These are phyloP conservation scores for Brachyistius frenatus DNA, from an alignment of 2,113 vertebrate genomes.

Conservation along the genomic window DNA sequence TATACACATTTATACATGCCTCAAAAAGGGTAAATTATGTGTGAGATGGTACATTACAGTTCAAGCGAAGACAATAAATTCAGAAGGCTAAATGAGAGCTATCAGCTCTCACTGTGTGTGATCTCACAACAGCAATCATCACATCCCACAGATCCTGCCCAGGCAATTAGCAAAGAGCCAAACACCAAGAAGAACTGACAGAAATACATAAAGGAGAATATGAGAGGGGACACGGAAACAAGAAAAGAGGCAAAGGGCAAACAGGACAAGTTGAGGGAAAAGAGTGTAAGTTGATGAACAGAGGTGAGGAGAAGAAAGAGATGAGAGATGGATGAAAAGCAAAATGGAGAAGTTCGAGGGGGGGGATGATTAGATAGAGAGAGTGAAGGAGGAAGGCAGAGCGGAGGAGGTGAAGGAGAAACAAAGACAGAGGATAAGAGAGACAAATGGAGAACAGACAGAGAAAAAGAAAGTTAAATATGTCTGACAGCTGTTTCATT, in stretches of 20 bases:
- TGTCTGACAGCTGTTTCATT: constrained; percentile 85
- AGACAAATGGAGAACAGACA: constrained; percentile 58
- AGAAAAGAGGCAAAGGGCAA: constrained; percentile 18
- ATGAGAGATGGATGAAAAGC: constrained; percentile 36
- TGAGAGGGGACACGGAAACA: constrained; percentile 16
- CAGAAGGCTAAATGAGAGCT: constrained; percentile 43
- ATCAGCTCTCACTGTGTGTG: constrained; percentile 44
- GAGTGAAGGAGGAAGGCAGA: constrained; percentile 14
- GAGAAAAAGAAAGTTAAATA: constrained; percentile 74
- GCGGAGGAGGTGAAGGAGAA: constrained; percentile 38
- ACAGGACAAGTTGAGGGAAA: constrained; percentile 5
- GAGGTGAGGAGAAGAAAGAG: constrained; percentile 5
- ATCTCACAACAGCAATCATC: constrained; percentile 58
- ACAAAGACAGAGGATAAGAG: constrained; percentile 51
- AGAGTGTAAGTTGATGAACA: background rate
- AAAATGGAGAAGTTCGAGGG: constrained; percentile 31
- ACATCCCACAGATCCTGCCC: constrained; percentile 29
- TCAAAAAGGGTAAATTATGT: background rate
- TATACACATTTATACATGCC: no score
- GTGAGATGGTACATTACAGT: constrained; percentile 14
- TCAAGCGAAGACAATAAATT: constrained; percentile 37
- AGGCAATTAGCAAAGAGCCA: constrained; percentile 55
- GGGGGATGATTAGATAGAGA: constrained; percentile 1
- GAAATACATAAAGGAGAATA: constrained; percentile 13
- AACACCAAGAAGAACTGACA: constrained; percentile 25